Evolutionary conservation across 2,113 vertebrate species (phyloP).

Genomic region (Nyctereutes procyonoides): DNA sequence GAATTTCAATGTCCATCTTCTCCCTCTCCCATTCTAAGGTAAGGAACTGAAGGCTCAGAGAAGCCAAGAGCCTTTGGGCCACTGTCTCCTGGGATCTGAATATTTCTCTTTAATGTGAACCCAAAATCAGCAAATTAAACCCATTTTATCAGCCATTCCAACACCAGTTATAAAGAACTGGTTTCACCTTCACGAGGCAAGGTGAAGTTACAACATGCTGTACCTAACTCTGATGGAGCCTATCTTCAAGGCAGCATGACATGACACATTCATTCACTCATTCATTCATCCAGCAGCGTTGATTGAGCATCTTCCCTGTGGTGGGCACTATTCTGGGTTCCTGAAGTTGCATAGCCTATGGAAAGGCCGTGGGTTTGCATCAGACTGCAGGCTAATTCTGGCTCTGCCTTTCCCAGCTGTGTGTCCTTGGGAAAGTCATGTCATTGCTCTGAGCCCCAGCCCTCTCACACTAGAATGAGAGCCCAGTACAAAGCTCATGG

Average conservation of each 20-base stretch:
- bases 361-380: neutral
- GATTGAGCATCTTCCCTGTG: accelerated
- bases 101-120: neutral
- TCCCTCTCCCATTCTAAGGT: neutral
- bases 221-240: accelerated
- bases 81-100: neutral
- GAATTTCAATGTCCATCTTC: accelerated
- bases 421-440: neutral
- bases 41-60: neutral
- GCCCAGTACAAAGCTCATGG: neutral
- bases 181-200: neutral
- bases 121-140: neutral
- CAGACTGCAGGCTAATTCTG: neutral
- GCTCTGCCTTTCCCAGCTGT: neutral
- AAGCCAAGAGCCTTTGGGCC: neutral
- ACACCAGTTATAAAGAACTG: neutral
- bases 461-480: neutral
- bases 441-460: neutral
- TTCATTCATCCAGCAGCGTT: neutral
- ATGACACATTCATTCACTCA: neutral
- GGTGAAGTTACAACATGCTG: neutral
- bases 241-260: neutral
- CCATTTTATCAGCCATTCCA: neutral
- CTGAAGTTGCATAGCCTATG: neutral
- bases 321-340: accelerated